Conservation (phyloP, 2,113 vertebrate genomes). For the Corydoras maculifer region DNA sequence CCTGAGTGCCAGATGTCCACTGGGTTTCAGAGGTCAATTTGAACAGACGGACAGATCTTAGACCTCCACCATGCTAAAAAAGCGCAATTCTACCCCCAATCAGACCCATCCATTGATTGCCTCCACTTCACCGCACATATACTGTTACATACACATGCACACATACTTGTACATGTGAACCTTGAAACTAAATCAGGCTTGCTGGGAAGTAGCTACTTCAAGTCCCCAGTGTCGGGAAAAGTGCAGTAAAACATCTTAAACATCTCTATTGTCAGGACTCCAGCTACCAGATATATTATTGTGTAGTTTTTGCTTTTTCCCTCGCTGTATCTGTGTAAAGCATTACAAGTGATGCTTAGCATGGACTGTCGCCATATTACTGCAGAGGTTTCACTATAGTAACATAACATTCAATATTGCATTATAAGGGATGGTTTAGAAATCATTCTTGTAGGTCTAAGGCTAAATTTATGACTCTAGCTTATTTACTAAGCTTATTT, state of each 20-base stretch:
- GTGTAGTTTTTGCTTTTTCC: too few species aligned
- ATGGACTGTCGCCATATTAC: too few species aligned
- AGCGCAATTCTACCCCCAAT: constrained; percentile 21
- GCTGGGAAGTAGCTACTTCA: constrained; percentile 1
- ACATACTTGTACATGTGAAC: constrained; percentile 9
- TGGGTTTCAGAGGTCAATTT: constrained; percentile 35
- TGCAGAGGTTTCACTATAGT: too few species aligned
- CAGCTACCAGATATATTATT: not conserved
- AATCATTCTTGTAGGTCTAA: too few species aligned
- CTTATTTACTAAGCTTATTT: too few species aligned
- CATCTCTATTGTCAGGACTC: constrained; percentile 2
- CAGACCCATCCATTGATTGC: constrained; percentile 34
- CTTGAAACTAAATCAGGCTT: constrained; percentile 23
- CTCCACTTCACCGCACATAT: constrained; percentile 24
- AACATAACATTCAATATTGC: too few species aligned
- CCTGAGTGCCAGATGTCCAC: constrained; percentile 36
- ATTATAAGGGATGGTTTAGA: too few species aligned
- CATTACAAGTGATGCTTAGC: too few species aligned
- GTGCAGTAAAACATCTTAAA: constrained; percentile 27
- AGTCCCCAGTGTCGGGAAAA: constrained; percentile 1
- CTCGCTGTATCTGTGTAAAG: too few species aligned
- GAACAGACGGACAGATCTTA: constrained; percentile 33
- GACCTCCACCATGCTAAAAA: constrained; percentile 22
- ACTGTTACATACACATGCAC: constrained; percentile 17
- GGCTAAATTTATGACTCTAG: too few species aligned